Evolutionary conservation across 2,113 vertebrate species (phyloP).

Genomic region (Haemorhous mexicanus): DNA sequence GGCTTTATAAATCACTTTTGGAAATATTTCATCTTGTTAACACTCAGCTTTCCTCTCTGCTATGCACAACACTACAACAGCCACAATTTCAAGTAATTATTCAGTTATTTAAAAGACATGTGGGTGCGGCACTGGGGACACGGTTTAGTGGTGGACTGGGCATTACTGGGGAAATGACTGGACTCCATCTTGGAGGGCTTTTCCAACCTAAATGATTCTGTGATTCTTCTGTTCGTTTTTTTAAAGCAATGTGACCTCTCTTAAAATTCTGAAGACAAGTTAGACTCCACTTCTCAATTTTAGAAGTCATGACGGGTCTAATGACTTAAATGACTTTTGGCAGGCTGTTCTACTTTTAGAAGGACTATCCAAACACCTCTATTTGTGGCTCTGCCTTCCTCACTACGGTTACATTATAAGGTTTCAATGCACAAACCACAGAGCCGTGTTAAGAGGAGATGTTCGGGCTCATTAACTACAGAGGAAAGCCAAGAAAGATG

Average conservation of each 20-base stretch:
- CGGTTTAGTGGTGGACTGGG: neutral
- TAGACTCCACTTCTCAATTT: neutral
- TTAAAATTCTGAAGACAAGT: neutral
- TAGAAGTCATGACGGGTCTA: neutral
- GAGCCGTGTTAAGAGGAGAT: neutral
- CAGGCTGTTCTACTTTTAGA: neutral
- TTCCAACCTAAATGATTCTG: neutral
- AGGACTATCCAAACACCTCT: neutral
- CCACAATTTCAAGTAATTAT: neutral
- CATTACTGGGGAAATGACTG: neutral
- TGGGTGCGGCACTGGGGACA: neutral
- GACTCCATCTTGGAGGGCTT: neutral
- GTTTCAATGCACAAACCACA: neutral
- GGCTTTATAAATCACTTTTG: neutral
- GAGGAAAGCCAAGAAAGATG: neutral
- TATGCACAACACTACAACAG: neutral
- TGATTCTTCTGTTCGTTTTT: neutral
- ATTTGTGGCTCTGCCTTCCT: neutral
- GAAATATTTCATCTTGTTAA: neutral
- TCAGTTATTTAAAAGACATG: neutral
- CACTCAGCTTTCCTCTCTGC: neutral
- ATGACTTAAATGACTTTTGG: neutral
- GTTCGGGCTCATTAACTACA: neutral
- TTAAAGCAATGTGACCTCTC: neutral
- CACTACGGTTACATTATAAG: neutral